Percentiles rank a stretch among this genome's conserved stretches.
phyloP scores from a whole-genome alignment of 2,113 vertebrate species.

The Gymnobelideus leadbeateri region DNA sequence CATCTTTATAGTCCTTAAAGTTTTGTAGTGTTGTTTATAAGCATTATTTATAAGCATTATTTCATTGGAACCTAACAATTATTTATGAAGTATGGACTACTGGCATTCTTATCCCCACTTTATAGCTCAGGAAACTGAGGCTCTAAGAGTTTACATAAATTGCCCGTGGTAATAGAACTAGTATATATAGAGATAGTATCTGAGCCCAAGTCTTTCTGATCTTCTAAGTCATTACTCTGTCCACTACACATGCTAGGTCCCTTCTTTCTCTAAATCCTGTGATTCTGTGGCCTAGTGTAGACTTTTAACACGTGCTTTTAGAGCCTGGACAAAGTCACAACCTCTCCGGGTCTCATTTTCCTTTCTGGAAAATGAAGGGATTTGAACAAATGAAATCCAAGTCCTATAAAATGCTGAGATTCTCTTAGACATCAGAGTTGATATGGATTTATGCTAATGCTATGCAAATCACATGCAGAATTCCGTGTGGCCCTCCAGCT shows the following conservation, averaged over 20 bases:
- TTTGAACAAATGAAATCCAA: not conserved
- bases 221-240: not conserved
- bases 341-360: not conserved
- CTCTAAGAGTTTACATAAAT: not conserved
- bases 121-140: not conserved
- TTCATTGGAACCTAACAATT: not conserved
- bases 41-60: not conserved
- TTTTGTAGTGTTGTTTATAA: not conserved
- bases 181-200: not conserved
- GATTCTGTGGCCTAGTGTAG: not conserved
- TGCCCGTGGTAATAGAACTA: not conserved
- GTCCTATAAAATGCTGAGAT: not conserved
- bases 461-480: conserved; percentile 8
- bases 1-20: not conserved
- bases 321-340: not conserved
- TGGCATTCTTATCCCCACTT: not conserved
- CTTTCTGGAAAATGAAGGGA: not conserved
- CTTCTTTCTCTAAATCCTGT: not conserved
- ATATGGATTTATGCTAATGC: conserved; percentile 16
- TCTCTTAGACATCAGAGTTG: not conserved
- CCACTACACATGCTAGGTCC: not conserved
- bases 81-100: not conserved
- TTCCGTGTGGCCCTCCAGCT: not conserved
- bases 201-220: not conserved
- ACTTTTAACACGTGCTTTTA: not conserved